Conservation (phyloP, 2,888 invertebrate species). For the Synergus laeviventris region DNA sequence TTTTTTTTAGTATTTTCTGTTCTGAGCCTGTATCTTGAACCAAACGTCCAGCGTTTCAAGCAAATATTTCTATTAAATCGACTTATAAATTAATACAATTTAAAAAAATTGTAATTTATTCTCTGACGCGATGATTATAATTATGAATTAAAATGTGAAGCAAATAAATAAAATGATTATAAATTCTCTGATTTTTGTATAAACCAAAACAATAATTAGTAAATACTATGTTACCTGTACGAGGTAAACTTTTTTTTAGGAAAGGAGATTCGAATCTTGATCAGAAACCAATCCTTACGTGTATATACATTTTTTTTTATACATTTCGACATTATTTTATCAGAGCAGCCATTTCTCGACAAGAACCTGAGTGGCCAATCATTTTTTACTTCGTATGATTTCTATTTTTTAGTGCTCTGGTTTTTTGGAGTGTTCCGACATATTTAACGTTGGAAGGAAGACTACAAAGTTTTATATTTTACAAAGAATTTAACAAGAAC, state of each 20-base stretch:
- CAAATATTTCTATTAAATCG: background rate
- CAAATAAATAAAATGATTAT: conserved; percentile 44
- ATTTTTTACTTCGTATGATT: background rate
- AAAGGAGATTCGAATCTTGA: background rate
- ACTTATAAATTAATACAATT: background rate
- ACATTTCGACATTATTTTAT: background rate
- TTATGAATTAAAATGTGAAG: conserved; percentile 35
- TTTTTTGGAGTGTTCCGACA: background rate
- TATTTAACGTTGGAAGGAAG: background rate
- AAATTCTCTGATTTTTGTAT: conserved; percentile 22
- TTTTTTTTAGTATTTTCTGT: conserved; percentile 61
- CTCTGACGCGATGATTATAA: background rate
- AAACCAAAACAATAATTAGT: conserved; percentile 21
- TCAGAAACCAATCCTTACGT: background rate
- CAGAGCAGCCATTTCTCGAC: background rate
- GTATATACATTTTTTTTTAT: background rate
- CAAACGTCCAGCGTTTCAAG: conserved; percentile 41
- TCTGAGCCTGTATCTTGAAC: conserved; percentile 20
- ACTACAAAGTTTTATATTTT: conserved; percentile 11
- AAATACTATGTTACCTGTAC: conserved; percentile 27
- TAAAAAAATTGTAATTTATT: conserved; percentile 23
- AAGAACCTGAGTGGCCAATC: background rate
- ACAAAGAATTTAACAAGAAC: background rate
- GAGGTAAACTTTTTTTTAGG: background rate
- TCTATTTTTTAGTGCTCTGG: background rate